A percentile compares a stretch with the other conserved stretches of the same genome.
These are phyloP conservation scores for Pelecanoides urinatrix DNA, from an alignment of 2,113 vertebrate genomes.

Conservation along the genomic window DNA sequence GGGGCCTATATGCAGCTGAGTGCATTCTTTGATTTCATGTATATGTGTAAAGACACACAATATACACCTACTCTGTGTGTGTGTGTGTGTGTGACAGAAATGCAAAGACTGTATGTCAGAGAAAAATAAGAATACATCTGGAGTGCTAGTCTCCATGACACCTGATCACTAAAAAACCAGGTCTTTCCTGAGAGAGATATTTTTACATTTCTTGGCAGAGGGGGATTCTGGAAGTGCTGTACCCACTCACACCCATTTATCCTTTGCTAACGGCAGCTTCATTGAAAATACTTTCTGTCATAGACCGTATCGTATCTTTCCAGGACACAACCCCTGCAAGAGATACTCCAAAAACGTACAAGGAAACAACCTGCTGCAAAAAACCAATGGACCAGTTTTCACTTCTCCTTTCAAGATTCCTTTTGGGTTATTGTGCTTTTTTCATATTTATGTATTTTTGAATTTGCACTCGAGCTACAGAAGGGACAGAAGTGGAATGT, in stretches of 20 bases:
- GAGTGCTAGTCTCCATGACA: background rate
- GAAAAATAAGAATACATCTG: background rate
- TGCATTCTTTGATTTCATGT: accelerated
- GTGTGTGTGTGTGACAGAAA: no score
- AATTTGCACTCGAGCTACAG: background rate
- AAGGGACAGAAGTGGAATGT: background rate
- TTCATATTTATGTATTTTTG: background rate
- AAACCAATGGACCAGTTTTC: background rate
- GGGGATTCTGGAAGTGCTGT: background rate
- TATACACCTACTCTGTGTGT: background rate
- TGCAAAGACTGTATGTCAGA: background rate
- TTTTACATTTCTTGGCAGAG: background rate
- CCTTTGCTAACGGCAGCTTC: background rate
- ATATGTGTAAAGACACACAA: background rate
- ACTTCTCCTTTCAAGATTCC: background rate
- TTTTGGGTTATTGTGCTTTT: background rate
- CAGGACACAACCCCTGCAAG: background rate
- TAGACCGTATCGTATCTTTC: background rate
- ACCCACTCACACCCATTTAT: background rate
- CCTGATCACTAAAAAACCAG: background rate
- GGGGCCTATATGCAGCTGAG: background rate
- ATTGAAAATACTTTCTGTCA: background rate
- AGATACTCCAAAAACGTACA: background rate
- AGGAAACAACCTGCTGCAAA: background rate
- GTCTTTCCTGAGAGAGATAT: background rate